Evolutionary conservation across 2,797 vertebrate genomes (phyloP), one percentile per base, ranked within the genome.

Genomic region (Petrocephalus sullivani): DNA sequence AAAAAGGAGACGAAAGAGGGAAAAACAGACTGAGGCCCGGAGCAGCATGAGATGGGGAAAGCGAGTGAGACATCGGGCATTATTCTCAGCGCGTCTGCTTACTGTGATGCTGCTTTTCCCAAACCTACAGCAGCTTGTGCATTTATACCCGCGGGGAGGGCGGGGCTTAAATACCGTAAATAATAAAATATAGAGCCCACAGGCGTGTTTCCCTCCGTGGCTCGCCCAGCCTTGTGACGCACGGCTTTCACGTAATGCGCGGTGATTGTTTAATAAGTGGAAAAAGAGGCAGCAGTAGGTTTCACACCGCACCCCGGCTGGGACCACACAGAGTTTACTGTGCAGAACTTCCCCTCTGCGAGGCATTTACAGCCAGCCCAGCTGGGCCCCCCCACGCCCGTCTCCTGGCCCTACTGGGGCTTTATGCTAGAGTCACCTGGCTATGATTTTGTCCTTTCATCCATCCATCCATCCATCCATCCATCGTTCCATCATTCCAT

Each of bases 301-400:
- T 89, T 88, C 92, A 89, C 83, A 90, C 87, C 90, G 91, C 90
- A 91, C 91, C 91, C 90, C 91, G 92, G 93, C 88, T 92, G 90
- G 87, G 94, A 94, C 93, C 93, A 93, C 94, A 94, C 92, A 64
- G 91, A 92, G 87, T 95, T 93, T 93, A 94, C 91, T 67, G 90
- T 92, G 87, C 87, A 88, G 91, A 89, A 89, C 86, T 90, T 92
- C 93, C 90, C 90, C 89, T 93, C 92, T 92, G 91, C 91, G 90
- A 87, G 71, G 91, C 91, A 89, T 91, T 90, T 93, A 93, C 91
- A 93, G 88, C 86, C 91, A 90, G 89, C 86, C 51, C 92, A 91
- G 91, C 93, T 90, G 89, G 88, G 93, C 92, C 93, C 91, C 89
- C 91, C 89, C 91, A 88, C 91, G 90, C 91, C 90, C 90, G 91